These are phyloP conservation scores for Apis cerana DNA, from an alignment of 1,140 invertebrate genomes.

Conservation along the genomic window DNA sequence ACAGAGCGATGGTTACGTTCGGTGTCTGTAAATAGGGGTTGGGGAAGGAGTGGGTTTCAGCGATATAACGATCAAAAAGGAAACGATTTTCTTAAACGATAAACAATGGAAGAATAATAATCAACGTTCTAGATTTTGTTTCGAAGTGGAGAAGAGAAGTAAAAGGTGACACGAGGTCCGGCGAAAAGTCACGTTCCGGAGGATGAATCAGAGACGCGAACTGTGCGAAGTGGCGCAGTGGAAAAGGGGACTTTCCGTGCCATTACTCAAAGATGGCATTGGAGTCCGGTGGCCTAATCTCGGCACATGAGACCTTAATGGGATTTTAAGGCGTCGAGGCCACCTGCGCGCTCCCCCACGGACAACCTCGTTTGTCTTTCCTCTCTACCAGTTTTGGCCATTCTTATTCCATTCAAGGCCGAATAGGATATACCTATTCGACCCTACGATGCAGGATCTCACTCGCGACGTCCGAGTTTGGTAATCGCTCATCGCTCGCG, in stretches of 20 bases:
- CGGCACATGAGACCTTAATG: conserved; percentile 81
- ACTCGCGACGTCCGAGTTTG: conserved; percentile 41
- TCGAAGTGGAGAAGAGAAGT: no score
- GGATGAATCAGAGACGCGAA: conserved; percentile 6
- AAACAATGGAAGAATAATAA: no score
- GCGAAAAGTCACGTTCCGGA: conserved; percentile 24
- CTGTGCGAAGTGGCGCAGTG: conserved; percentile 44
- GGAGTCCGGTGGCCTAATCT: conserved; percentile 79
- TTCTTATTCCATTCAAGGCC: conserved; percentile 64
- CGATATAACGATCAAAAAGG: no score
- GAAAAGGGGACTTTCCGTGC: conserved; percentile 72
- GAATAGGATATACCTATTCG: conserved; percentile 43
- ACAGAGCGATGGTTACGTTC: neutral
- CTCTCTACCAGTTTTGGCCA: conserved; percentile 62
- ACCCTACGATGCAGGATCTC: conserved; percentile 34
- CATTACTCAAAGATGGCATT: conserved; percentile 79
- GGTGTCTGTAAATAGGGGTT: neutral
- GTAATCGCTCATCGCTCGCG: conserved; percentile 12
- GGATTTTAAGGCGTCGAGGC: conserved; percentile 80
- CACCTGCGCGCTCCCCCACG: conserved; percentile 77
- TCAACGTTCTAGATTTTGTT: no score
- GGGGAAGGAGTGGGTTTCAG: neutral
- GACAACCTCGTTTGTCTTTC: conserved; percentile 77
- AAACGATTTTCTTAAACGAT: no score
- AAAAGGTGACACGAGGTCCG: no score